These are phyloP conservation scores for Lerista edwardsae DNA, from an alignment of 2,797 vertebrate genomes.

Conservation along the genomic window DNA sequence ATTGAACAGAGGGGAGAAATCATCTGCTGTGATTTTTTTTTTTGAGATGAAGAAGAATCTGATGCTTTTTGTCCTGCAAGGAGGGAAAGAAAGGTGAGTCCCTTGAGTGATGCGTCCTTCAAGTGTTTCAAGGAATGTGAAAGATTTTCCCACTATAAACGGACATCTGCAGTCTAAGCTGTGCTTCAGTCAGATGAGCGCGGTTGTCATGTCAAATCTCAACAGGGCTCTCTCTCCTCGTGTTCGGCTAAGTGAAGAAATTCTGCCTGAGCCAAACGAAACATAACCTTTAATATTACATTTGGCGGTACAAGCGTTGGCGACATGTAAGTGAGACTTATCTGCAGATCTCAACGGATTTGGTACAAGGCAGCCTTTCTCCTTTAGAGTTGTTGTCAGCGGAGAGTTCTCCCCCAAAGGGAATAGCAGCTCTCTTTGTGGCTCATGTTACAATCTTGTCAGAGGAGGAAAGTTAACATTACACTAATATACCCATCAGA, in stretches of 20 bases:
- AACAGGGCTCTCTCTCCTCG: conserved; percentile 68
- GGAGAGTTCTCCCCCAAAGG: conserved; percentile 69
- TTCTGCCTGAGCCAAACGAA: conserved; percentile 76
- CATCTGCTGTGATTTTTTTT: neutral
- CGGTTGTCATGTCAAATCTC: conserved; percentile 84
- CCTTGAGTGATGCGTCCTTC: conserved; percentile 56
- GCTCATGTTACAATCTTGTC: conserved; percentile 52
- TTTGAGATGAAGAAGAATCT: conserved; percentile 38
- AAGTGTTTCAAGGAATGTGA: conserved; percentile 73
- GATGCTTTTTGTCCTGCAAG: conserved; percentile 41
- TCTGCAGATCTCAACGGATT: conserved; percentile 79
- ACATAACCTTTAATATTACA: conserved; percentile 86
- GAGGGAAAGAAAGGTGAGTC: conserved; percentile 25
- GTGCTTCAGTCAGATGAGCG: conserved; percentile 75
- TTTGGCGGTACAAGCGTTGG: conserved; percentile 78
- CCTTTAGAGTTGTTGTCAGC: conserved; percentile 69
- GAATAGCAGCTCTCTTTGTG: conserved; percentile 56
- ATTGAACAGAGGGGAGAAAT: neutral
- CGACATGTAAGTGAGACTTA: conserved; percentile 75
- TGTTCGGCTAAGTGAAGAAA: conserved; percentile 76
- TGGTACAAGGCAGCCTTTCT: conserved; percentile 73
- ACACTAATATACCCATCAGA: conserved; percentile 28
- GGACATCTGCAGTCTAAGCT: conserved; percentile 74
- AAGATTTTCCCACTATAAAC: conserved; percentile 74
- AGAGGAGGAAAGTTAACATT: conserved; percentile 58